Base-by-base conservation (phyloP, 2,888 invertebrate species). In the Stenichneumon culpator region DNA sequence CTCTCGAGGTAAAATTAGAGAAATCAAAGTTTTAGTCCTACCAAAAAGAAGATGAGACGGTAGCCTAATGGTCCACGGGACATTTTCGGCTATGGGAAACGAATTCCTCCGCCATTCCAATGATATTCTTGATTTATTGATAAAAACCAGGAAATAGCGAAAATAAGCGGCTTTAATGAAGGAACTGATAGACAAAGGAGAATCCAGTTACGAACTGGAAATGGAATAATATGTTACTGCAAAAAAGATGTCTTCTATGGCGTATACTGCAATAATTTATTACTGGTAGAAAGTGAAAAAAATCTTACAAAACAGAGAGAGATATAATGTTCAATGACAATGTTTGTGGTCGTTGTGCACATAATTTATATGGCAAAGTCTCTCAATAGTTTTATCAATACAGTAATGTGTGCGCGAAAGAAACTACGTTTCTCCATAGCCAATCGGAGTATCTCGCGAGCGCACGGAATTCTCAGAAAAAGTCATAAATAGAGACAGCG, bases 1-100 rank as follows among this genome's bases (percentile, higher is more conserved):
- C 28, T 63, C 32, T 60, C 63, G 63, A 63, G 6, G 32, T 14
- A 36, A 78, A 54, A 65, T 69, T 32, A 22, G 14, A 25, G 32
- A 57, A 22, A 57, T 25, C 1, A n/a, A 57, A 70, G 39, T 28
- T 73, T 60, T 47, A 50, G 67, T 57, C 47, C 36, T 80, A 70
- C 19, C 14, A n/a, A 16, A 57, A 77, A 82, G 83, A 86, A 82
- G 84, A 92, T 86, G 87, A 90, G 89, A 90, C 90, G 90, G 89
- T 91, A 90, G 89, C 93, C 89, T 89, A 16, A 91, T 91, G 90
- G 90, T 93, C 91, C 92, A 90, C 91, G 91, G 90, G 92, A 92
- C 91, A 91, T 32, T 63, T 93, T 93, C 93, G 93, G 92, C 93
- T 93, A 91, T 89, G 90, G 89, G 90, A 91, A 92, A 92, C 91